Evolutionary conservation across 2,888 invertebrate species (phyloP).

Genomic region (Drosophila sordidula): DNA sequence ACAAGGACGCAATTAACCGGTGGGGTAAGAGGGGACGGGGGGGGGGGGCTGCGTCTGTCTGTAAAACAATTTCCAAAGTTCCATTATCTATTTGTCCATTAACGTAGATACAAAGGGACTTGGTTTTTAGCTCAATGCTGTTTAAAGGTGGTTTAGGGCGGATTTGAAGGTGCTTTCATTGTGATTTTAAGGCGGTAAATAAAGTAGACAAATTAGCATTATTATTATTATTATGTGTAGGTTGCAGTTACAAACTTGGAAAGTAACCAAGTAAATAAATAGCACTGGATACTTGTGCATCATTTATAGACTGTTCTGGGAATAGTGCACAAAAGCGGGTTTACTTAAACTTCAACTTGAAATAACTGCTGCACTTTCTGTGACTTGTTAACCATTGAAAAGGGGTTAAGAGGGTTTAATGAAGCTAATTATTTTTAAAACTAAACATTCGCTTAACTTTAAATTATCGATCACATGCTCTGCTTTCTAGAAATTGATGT

Average conservation of each 20-base stretch:
- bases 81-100: conserved; percentile 76
- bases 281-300: background rate
- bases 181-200: background rate
- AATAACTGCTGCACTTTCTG: too few relatives aligned
- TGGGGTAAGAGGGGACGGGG: background rate
- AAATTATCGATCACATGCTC: too few relatives aligned
- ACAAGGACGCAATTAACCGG: conserved; percentile 61
- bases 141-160: background rate
- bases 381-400: too few relatives aligned
- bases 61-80: conserved; percentile 69
- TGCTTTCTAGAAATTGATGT: too few relatives aligned
- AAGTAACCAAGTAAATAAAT: background rate
- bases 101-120: conserved; percentile 59
- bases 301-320: too few relatives aligned
- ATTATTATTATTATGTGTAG: background rate
- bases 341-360: too few relatives aligned
- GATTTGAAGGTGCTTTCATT: background rate
- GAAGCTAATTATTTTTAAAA: too few relatives aligned
- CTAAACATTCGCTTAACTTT: too few relatives aligned
- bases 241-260: background rate
- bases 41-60: conserved; percentile 32
- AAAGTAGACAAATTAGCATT: conserved; percentile 6
- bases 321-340: too few relatives aligned
- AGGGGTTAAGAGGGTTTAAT: too few relatives aligned
- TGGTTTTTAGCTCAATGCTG: conserved; percentile 7